phyloP scores from a whole-genome alignment of 2,113 vertebrate species.

The Eleginops maclovinus region DNA sequence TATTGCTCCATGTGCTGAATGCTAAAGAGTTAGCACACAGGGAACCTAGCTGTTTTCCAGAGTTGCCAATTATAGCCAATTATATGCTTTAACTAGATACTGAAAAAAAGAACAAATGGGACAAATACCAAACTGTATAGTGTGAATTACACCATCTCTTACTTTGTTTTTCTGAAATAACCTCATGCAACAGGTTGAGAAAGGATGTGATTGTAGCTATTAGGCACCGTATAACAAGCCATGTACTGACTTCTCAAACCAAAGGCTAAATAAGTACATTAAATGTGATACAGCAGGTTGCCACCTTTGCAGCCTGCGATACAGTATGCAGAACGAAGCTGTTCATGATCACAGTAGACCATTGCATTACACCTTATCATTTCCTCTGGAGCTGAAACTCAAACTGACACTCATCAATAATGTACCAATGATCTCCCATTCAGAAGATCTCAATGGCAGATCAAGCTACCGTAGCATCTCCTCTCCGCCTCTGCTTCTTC shows the following conservation, averaged over 20 bases:
- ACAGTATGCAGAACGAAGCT: constrained; percentile 78
- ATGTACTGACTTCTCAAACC: not conserved
- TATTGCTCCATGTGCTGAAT: not conserved
- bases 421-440: constrained; percentile 78
- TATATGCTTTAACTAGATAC: not conserved
- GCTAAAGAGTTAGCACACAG: not conserved
- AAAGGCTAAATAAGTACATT: not conserved
- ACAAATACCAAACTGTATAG: not conserved
- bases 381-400: constrained; percentile 83
- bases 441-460: constrained; percentile 78
- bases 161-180: not conserved
- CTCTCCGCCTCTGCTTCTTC: constrained; percentile 32
- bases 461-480: constrained; percentile 66
- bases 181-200: constrained; percentile 26
- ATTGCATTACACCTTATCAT: constrained; percentile 84
- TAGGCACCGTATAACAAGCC: not conserved
- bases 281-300: constrained; percentile 65
- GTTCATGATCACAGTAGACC: constrained; percentile 79
- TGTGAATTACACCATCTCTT: not conserved
- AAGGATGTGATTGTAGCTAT: not conserved
- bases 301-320: constrained; percentile 78
- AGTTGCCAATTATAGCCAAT: too few relatives aligned
- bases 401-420: constrained; percentile 84
- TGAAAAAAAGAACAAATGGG: not conserved
- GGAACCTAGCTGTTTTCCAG: not conserved